A percentile compares a stretch with the other conserved stretches of the same genome.
Conservation (phyloP, 1,140 invertebrate genomes). For the Anastatus disparis region DNA sequence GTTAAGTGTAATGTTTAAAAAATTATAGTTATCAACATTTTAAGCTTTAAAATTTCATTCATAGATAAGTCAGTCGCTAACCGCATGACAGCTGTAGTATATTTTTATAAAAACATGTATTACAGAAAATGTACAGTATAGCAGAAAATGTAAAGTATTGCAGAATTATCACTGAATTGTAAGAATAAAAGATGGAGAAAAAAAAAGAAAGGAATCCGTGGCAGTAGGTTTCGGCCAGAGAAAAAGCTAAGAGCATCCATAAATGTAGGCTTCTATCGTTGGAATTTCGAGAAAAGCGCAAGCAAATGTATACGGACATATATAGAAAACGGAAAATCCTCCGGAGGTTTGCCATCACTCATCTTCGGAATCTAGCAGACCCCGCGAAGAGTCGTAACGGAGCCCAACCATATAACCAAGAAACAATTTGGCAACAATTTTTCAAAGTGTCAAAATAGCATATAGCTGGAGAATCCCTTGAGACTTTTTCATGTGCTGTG, state of each 20-base stretch:
- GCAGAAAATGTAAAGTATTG: too few species aligned
- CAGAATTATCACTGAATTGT: too few species aligned
- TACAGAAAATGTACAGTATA: too few species aligned
- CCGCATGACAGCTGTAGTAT: too few species aligned
- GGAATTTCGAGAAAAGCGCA: conserved; percentile 29
- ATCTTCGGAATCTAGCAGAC: conserved; percentile 45
- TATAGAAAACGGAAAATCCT: conserved; percentile 39
- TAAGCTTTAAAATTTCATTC: too few species aligned
- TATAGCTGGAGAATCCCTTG: conserved; percentile 38
- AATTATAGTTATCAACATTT: too few species aligned
- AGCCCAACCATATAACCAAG: conserved; percentile 33
- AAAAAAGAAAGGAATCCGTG: conserved; percentile 17
- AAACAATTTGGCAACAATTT: conserved; percentile 56
- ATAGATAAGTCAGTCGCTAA: too few species aligned
- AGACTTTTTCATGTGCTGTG: conserved; percentile 41
- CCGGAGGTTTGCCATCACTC: conserved; percentile 48
- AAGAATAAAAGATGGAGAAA: too few species aligned
- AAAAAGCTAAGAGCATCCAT: conserved; percentile 4
- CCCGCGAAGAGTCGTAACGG: conserved; percentile 19
- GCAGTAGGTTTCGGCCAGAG: conserved; percentile 26
- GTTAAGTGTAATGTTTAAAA: too few species aligned
- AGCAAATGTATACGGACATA: conserved; percentile 27
- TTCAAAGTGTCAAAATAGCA: conserved; percentile 56
- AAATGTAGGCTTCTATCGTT: not conserved
- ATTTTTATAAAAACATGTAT: too few species aligned